Evolutionary conservation across 1,140 invertebrate species (phyloP).

Genomic region (Maniola jurtina): DNA sequence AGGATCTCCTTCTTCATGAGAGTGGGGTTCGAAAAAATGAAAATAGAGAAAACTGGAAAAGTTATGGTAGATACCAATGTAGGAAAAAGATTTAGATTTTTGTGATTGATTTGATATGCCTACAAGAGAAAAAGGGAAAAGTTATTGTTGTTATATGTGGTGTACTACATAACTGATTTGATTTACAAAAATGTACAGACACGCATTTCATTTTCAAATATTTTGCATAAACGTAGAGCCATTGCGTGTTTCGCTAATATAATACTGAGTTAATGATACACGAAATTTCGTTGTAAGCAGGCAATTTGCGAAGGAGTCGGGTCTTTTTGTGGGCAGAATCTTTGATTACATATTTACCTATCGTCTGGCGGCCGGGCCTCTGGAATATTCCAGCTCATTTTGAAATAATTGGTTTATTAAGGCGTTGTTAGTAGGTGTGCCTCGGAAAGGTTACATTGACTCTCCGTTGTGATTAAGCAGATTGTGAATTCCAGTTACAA

Average conservation of each 20-base stretch:
- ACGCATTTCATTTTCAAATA: not conserved
- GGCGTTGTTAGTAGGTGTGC: constrained; percentile 10
- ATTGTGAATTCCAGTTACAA: constrained; percentile 7
- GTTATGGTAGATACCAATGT: too few relatives aligned
- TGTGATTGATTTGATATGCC: too few relatives aligned
- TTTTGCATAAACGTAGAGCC: constrained; percentile 8
- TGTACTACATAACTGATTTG: not conserved
- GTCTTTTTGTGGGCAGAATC: constrained; percentile 22
- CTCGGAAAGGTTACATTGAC: constrained; percentile 1
- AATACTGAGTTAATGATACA: constrained; percentile 22
- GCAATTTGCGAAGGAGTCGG: constrained; percentile 17
- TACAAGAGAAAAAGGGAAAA: too few relatives aligned
- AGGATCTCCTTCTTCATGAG: too few relatives aligned
- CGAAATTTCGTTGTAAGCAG: constrained; percentile 20
- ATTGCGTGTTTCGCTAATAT: constrained; percentile 25
- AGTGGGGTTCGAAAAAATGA: too few relatives aligned
- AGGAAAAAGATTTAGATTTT: too few relatives aligned
- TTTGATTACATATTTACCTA: constrained; percentile 23
- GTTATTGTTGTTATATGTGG: too few relatives aligned
- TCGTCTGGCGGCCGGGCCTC: constrained; percentile 14
- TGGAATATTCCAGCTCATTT: constrained; percentile 20
- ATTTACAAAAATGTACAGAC: not conserved
- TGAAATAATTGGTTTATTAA: constrained; percentile 16
- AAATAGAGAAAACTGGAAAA: too few relatives aligned
- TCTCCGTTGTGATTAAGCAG: not conserved